phyloP scores from a whole-genome alignment of 1,140 invertebrate genomes.

The Phthorimaea operculella region DNA sequence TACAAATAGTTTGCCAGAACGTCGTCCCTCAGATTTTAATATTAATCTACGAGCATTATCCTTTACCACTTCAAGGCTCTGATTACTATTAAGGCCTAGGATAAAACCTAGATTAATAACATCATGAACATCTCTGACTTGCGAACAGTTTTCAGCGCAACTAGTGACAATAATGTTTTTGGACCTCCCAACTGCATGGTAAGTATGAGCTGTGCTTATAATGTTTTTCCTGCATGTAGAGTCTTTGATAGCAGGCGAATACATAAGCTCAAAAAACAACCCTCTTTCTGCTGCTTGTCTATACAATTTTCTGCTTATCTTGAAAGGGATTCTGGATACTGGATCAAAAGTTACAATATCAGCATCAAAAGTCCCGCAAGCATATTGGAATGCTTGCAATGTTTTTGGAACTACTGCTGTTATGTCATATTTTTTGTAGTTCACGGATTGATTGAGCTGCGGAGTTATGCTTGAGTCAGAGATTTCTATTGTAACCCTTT shows the following conservation, averaged over 20 bases:
- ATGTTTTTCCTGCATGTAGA: constrained; percentile 74
- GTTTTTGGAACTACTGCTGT: constrained; percentile 76
- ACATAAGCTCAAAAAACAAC: constrained; percentile 79
- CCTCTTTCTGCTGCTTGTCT: constrained; percentile 75
- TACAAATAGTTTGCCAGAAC: constrained; percentile 50
- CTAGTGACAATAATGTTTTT: constrained; percentile 78
- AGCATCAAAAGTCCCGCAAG: constrained; percentile 73
- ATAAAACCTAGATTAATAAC: constrained; percentile 74
- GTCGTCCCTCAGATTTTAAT: constrained; percentile 45
- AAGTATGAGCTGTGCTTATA: constrained; percentile 74
- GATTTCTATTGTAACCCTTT: constrained; percentile 55
- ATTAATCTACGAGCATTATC: constrained; percentile 50
- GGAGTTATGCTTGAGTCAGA: constrained; percentile 48
- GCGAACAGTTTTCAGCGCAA: constrained; percentile 69
- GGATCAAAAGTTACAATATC: constrained; percentile 77
- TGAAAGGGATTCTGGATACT: constrained; percentile 64
- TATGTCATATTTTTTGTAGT: constrained; percentile 77
- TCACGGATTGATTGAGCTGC: constrained; percentile 70
- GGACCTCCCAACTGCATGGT: constrained; percentile 76
- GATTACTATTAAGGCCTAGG: constrained; percentile 45
- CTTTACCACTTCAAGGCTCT: constrained; percentile 43
- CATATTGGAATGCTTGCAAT: constrained; percentile 72
- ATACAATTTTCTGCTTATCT: constrained; percentile 76
- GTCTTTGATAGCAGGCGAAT: constrained; percentile 72
- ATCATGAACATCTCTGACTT: constrained; percentile 79